Evolutionary conservation across 2,113 vertebrate species (phyloP).

Genomic region (Xenopus tropicalis): DNA sequence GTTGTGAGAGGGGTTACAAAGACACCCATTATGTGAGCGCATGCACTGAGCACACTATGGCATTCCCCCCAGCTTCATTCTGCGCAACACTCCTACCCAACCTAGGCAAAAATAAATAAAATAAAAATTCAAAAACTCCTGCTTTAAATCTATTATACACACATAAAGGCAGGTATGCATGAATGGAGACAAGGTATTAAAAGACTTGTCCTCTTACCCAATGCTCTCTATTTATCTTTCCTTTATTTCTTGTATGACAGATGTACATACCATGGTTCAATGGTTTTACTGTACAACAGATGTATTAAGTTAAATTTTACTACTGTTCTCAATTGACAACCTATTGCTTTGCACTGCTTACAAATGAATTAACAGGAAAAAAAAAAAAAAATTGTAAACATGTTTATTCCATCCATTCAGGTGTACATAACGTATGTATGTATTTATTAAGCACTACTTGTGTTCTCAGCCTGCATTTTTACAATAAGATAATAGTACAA

Average conservation of each 20-base stretch:
- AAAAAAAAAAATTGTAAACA: too few relatives aligned
- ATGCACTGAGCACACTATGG: conserved; percentile 42
- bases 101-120: conserved; percentile 10
- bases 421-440: too few relatives aligned
- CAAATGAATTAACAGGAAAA: too few relatives aligned
- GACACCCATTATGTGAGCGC: conserved; percentile 60
- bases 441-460: too few relatives aligned
- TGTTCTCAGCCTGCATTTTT: too few relatives aligned
- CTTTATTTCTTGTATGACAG: background rate
- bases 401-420: too few relatives aligned
- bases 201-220: background rate
- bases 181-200: background rate
- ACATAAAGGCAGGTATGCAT: conserved; percentile 18
- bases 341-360: too few relatives aligned
- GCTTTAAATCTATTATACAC: background rate
- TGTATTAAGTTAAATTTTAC: background rate
- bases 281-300: background rate
- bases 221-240: background rate
- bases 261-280: background rate
- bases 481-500: too few relatives aligned
- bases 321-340: background rate
- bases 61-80: conserved; percentile 14
- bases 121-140: conserved; percentile 2
- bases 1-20: conserved; percentile 58
- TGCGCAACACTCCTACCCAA: conserved; percentile 11